Base-by-base conservation (phyloP, 2,797 vertebrate genomes). In the Micromesistius poutassou region DNA sequence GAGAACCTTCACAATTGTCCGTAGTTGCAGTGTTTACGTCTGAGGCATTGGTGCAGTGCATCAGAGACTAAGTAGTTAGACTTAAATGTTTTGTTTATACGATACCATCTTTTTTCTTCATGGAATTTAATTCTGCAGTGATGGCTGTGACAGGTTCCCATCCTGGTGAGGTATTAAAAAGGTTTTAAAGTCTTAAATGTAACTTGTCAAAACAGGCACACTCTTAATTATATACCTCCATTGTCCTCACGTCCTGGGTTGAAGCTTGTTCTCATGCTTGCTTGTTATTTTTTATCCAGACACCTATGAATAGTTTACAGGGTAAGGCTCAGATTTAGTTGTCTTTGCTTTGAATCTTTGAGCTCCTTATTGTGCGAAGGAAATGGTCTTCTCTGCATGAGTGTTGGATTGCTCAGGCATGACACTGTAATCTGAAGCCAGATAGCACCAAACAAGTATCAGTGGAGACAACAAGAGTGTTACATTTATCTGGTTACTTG, bases 1-100 rank as follows among this genome's bases (percentile, higher is more conserved):
- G 75, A 66, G 78, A 78, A 82, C 85, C 55, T 30, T 22, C 25
- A 4, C 4, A 70, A 25, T 71, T 62, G 12, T 79, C 40, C 2
- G 22, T 66, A 3, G 19, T 62, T 62, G 55, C 55, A 71, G 14
- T 30, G 68, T 71, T 71, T 30, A 71, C 71, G 1, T 19, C 31
- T 33, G 55, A 62, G 22, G 5, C 55, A 25, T 62, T 62, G 55
- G 46, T 50, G 16, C 46, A 62, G 55, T 62, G 55, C 55, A 62
- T 62, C 55, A n/a, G 50, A 62, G 50, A 62, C 50, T n/a, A n/a
- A 62, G 50, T 7, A 16, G 4, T 62, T 62, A 6, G 55, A 25
- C 22, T 25, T 62, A 7, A 62, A 62, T 25, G 55, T 25, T 25
- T 62, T 2, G 55, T 62, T 62, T 22, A 22, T 16, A 22, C 5